phyloP scores from a whole-genome alignment of 2,888 invertebrate species.

The Drosophila fulvimacula region DNA sequence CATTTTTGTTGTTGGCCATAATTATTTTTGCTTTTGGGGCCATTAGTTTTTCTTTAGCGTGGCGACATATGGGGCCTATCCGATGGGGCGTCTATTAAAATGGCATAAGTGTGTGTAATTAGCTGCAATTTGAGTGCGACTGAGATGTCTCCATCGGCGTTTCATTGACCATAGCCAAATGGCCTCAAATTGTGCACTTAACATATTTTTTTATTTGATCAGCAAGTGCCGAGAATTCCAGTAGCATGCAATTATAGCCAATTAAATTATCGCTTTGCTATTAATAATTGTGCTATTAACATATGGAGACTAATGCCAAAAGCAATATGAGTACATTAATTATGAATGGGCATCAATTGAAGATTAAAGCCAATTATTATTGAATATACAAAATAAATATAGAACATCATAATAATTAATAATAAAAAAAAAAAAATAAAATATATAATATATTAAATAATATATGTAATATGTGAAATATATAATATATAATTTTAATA shows the following conservation, averaged over 20 bases:
- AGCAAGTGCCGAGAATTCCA: constrained; percentile 37
- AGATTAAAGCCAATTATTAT: neutral
- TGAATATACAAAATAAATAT: too few relatives aligned
- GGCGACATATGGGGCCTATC: constrained; percentile 56
- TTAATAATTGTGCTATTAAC: constrained; percentile 42
- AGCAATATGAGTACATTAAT: neutral
- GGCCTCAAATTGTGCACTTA: constrained; percentile 57
- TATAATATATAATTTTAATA: too few relatives aligned
- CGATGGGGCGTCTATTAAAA: constrained; percentile 64
- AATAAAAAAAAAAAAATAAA: neutral
- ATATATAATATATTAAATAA: neutral
- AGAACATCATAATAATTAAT: too few relatives aligned
- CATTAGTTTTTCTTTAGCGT: constrained; percentile 46
- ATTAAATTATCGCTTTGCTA: constrained; percentile 23
- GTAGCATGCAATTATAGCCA: constrained; percentile 50
- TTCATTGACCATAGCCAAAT: constrained; percentile 62
- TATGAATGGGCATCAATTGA: neutral
- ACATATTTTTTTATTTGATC: constrained; percentile 53
- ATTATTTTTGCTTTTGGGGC: constrained; percentile 42
- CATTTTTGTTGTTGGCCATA: constrained; percentile 33
- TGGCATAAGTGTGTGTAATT: constrained; percentile 55
- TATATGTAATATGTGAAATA: too few relatives aligned
- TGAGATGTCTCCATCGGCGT: constrained; percentile 56
- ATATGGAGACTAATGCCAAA: constrained; percentile 34
- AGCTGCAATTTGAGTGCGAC: constrained; percentile 67